Conservation (phyloP, 2,797 vertebrate genomes). For the Crax fasciolata region DNA sequence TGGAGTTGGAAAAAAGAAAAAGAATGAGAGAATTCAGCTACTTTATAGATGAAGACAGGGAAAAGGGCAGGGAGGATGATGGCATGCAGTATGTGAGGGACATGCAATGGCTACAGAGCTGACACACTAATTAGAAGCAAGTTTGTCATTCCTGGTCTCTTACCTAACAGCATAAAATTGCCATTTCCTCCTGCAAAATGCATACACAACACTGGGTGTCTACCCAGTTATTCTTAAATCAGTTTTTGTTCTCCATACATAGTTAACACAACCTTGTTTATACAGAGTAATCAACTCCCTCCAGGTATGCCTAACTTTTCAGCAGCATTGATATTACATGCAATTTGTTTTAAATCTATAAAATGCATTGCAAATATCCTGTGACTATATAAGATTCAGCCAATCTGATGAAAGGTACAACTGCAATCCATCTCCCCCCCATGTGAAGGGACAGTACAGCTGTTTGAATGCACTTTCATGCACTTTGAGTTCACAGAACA, state of each 20-base stretch:
- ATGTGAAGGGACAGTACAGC: neutral
- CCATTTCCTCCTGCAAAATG: neutral
- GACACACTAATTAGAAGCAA: neutral
- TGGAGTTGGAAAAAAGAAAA: neutral
- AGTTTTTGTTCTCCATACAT: neutral
- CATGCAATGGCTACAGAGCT: neutral
- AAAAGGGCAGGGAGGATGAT: neutral
- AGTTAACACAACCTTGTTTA: conserved; percentile 26
- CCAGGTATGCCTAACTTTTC: neutral
- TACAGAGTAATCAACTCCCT: neutral
- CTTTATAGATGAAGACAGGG: neutral
- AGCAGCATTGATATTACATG: neutral
- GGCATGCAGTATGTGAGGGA: neutral
- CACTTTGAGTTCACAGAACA: neutral
- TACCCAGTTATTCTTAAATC: neutral
- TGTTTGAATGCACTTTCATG: neutral
- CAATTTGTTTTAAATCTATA: neutral
- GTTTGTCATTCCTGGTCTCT: neutral
- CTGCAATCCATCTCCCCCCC: rapidly evolving
- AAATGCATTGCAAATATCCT: neutral
- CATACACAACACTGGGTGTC: neutral
- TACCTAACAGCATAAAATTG: neutral
- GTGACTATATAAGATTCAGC: neutral
- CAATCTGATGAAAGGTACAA: neutral
- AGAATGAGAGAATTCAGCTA: neutral